Percentiles rank a stretch among this genome's conserved stretches.
These are phyloP conservation scores for Merodon equestris DNA, from an alignment of 2,888 invertebrate genomes.

Conservation along the genomic window DNA sequence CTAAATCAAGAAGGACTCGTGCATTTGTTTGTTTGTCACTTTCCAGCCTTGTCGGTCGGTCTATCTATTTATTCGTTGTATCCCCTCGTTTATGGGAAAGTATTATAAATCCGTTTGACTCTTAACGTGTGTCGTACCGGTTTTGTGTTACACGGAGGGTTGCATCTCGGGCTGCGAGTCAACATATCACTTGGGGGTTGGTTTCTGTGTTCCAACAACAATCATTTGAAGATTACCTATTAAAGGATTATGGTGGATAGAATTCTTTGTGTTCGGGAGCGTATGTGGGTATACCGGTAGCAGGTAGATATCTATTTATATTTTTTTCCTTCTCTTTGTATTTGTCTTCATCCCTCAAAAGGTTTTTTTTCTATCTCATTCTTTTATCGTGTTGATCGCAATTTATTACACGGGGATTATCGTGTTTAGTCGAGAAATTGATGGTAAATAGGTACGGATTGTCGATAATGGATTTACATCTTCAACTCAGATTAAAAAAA, in stretches of 20 bases:
- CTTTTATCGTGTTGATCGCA: constrained; percentile 1
- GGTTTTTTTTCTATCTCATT: not conserved
- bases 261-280: no score
- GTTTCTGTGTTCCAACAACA: not conserved
- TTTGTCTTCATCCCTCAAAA: constrained; percentile 7
- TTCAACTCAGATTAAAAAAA: no score
- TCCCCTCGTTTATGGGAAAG: constrained; percentile 17
- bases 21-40: constrained; percentile 25
- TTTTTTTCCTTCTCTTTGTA: no score
- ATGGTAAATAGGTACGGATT: constrained; percentile 2
- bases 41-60: no score
- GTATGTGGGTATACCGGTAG: no score
- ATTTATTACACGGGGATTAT: constrained; percentile 22
- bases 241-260: constrained; percentile 28
- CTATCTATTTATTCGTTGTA: no score
- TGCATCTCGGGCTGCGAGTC: constrained; percentile 1
- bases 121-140: constrained; percentile 24
- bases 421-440: constrained; percentile 1
- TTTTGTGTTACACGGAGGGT: not conserved
- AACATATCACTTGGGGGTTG: constrained; percentile 14
- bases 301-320: no score
- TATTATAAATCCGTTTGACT: constrained; percentile 40
- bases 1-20: constrained; percentile 31
- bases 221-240: constrained; percentile 21
- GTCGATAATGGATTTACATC: constrained; percentile 1